Evolutionary conservation across 1,140 invertebrate genomes (phyloP).

Genomic region (Protaetia brevitarsis): DNA sequence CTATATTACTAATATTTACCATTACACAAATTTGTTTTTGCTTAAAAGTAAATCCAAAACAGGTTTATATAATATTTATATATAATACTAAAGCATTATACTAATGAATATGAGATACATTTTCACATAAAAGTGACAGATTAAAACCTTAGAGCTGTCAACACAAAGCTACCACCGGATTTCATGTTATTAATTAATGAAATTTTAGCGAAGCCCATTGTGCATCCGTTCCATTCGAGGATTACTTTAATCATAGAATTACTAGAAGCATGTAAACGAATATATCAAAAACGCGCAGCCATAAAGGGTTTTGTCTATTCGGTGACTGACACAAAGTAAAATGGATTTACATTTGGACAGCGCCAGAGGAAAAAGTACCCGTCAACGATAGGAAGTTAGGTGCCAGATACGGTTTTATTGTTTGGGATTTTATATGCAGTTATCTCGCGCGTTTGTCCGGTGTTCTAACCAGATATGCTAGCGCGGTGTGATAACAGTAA

Average conservation of each 20-base stretch:
- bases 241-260: slow-evolving; percentile 10
- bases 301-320: neutral
- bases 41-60: too few relatives aligned
- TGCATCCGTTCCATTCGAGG: neutral
- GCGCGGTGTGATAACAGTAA: too few relatives aligned
- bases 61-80: too few relatives aligned
- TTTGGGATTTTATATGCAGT: neutral
- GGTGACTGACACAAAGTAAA: neutral
- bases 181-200: neutral
- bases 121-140: too few relatives aligned
- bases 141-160: too few relatives aligned
- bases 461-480: too few relatives aligned
- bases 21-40: too few relatives aligned
- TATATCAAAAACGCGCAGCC: neutral
- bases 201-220: neutral
- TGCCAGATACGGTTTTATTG: neutral
- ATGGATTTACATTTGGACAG: neutral
- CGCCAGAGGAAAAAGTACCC: neutral
- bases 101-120: too few relatives aligned
- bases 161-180: too few relatives aligned
- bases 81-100: too few relatives aligned
- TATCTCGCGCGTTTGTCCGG: too few relatives aligned
- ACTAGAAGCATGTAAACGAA: neutral
- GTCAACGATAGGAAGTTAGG: neutral
- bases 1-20: too few relatives aligned